Percentiles rank a stretch among this genome's conserved stretches.
Conservation (phyloP, 2,888 invertebrate species). For the Scaptomyza flava region DNA sequence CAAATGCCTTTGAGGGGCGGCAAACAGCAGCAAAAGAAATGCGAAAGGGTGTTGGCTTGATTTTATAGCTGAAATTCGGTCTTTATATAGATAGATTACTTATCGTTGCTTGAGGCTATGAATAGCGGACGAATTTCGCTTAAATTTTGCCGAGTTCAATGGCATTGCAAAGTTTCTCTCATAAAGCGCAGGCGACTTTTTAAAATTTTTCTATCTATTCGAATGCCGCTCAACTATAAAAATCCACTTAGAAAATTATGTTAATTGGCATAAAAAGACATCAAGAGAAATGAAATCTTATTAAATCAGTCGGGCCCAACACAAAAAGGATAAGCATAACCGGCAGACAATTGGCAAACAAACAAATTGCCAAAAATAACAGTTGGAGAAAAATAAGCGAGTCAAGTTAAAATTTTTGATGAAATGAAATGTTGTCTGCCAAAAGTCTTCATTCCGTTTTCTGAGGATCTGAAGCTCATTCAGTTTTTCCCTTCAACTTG, state of each 20-base stretch:
- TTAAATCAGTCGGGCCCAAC: constrained; percentile 61
- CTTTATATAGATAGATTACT: constrained; percentile 15
- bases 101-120: constrained; percentile 31
- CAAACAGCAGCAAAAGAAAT: constrained; percentile 57
- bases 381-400: constrained; percentile 50
- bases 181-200: constrained; percentile 23
- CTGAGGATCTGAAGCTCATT: constrained; percentile 21
- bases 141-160: constrained; percentile 58
- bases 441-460: constrained; percentile 25
- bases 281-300: constrained; percentile 67
- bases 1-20: constrained; percentile 40
- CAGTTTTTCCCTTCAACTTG: constrained; percentile 36
- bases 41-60: constrained; percentile 56
- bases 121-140: constrained; percentile 53
- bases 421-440: constrained; percentile 59
- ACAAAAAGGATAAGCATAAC: constrained; percentile 61
- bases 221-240: constrained; percentile 66
- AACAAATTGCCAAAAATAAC: constrained; percentile 76
- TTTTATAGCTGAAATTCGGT: constrained; percentile 41
- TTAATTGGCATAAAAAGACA: constrained; percentile 70
- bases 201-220: constrained; percentile 61
- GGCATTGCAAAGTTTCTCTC: constrained; percentile 61
- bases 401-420: constrained; percentile 53
- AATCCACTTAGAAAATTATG: constrained; percentile 78
- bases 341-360: constrained; percentile 80